A percentile compares a stretch with the other conserved stretches of the same genome.
These are phyloP conservation scores for Phoenicopterus ruber DNA, from an alignment of 2,113 vertebrate genomes.

Conservation along the genomic window DNA sequence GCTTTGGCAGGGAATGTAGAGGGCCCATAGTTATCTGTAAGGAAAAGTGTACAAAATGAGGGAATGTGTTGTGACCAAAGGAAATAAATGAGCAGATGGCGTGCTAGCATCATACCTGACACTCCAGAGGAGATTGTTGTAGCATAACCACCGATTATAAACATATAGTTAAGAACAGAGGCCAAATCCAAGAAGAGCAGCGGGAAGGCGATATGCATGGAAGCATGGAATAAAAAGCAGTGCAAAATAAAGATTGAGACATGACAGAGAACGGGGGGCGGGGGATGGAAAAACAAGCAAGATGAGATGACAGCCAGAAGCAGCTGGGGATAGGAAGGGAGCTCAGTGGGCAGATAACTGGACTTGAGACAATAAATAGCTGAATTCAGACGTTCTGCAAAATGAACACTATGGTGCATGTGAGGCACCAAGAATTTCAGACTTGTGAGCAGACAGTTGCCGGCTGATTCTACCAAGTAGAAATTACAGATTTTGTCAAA, in stretches of 20 bases:
- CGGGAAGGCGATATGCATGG: neutral
- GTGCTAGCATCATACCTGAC: conserved; percentile 26
- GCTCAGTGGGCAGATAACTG: neutral
- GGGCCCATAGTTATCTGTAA: neutral
- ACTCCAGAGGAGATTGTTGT: conserved; percentile 20
- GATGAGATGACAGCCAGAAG: neutral
- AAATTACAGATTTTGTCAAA: neutral
- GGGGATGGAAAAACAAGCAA: neutral
- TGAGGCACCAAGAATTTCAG: neutral
- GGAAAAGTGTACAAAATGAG: neutral
- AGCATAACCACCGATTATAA: neutral
- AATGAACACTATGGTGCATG: neutral
- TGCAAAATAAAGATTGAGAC: neutral
- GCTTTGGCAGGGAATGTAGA: neutral
- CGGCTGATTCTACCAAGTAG: neutral
- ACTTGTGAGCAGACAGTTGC: neutral
- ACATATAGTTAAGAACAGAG: neutral
- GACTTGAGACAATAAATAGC: neutral
- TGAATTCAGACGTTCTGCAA: neutral
- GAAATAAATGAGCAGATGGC: conserved; percentile 54
- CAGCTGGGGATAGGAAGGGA: neutral
- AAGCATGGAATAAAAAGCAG: neutral
- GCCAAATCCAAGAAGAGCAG: neutral
- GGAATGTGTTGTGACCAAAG: conserved; percentile 10
- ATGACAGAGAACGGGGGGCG: neutral